Percentiles rank a stretch among this genome's conserved stretches.
Conservation (phyloP, 2,113 vertebrate genomes). For the Sceloporus tristichus region DNA sequence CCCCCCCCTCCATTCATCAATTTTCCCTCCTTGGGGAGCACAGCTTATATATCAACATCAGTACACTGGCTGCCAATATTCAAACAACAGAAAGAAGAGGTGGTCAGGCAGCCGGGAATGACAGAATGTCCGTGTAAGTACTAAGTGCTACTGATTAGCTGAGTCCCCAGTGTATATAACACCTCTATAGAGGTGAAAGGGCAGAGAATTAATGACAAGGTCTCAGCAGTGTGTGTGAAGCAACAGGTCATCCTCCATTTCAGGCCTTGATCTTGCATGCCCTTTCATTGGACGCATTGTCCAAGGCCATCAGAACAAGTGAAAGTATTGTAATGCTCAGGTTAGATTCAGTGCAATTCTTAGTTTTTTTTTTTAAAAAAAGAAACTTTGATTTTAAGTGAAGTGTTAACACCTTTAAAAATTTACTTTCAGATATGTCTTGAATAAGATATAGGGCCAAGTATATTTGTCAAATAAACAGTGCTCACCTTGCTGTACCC, state of each 20-base stretch:
- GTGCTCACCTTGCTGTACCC: neutral
- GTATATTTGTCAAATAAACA: neutral
- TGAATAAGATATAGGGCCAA: neutral
- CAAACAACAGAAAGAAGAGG: conserved; percentile 31
- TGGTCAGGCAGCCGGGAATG: neutral
- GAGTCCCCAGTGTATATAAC: neutral
- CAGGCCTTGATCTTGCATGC: neutral
- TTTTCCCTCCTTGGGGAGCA: conserved; percentile 37
- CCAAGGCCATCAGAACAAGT: neutral
- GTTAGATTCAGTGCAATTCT: conserved; percentile 8
- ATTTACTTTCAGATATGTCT: neutral
- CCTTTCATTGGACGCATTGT: neutral
- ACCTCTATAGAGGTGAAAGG: neutral
- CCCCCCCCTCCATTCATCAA: conserved; percentile 34
- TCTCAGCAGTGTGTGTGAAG: conserved; percentile 13
- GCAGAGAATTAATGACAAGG: neutral
- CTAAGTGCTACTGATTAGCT: conserved; percentile 7
- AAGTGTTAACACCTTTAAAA: neutral
- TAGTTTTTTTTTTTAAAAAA: too few relatives aligned
- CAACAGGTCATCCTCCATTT: conserved; percentile 1
- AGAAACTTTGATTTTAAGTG: neutral
- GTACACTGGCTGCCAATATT: neutral
- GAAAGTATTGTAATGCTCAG: neutral
- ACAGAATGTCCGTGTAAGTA: neutral
- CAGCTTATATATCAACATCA: conserved; percentile 15